phyloP scores from a whole-genome alignment of 92 coral and sea anemone species.

The Chrysogorgia sp. region DNA sequence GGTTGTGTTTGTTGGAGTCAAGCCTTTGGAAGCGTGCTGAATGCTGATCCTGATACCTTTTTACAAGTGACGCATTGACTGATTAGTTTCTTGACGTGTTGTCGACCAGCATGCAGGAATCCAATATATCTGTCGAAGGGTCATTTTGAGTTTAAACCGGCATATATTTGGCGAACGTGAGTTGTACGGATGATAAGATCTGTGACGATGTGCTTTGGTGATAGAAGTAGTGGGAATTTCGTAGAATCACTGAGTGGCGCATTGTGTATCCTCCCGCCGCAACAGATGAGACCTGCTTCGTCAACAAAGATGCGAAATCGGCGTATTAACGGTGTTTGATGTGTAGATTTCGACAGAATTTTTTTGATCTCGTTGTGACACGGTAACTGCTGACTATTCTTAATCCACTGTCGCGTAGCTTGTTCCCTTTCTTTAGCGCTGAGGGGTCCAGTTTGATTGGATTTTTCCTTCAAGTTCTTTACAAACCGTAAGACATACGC shows the following conservation, averaged over 20 bases:
- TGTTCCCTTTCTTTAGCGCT: slow-evolving; percentile 23
- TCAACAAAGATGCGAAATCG: slow-evolving; percentile 49
- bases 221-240: slow-evolving; percentile 51
- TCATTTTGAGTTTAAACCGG: slow-evolving; percentile 56
- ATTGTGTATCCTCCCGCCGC: slow-evolving; percentile 66
- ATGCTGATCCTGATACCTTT: slow-evolving; percentile 43
- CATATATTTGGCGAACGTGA: slow-evolving; percentile 54
- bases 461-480: neutral
- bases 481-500: slow-evolving; percentile 52
- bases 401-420: slow-evolving; percentile 37
- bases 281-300: slow-evolving; percentile 42
- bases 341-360: slow-evolving; percentile 1
- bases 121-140: slow-evolving; percentile 59
- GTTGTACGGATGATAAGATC: slow-evolving; percentile 32
- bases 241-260: slow-evolving; percentile 41
- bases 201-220: slow-evolving; percentile 52
- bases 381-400: slow-evolving; percentile 18
- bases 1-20: slow-evolving; percentile 55
- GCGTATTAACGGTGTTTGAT: slow-evolving; percentile 36
- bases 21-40: slow-evolving; percentile 44
- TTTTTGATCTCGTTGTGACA: slow-evolving; percentile 38
- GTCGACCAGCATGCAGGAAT: slow-evolving; percentile 41
- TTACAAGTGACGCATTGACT: slow-evolving; percentile 48
- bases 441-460: slow-evolving; percentile 4
- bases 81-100: slow-evolving; percentile 39